A percentile compares a stretch with the other conserved stretches of the same genome.
phyloP scores from a whole-genome alignment of 1,140 invertebrate species.

The Colletes latitarsis region DNA sequence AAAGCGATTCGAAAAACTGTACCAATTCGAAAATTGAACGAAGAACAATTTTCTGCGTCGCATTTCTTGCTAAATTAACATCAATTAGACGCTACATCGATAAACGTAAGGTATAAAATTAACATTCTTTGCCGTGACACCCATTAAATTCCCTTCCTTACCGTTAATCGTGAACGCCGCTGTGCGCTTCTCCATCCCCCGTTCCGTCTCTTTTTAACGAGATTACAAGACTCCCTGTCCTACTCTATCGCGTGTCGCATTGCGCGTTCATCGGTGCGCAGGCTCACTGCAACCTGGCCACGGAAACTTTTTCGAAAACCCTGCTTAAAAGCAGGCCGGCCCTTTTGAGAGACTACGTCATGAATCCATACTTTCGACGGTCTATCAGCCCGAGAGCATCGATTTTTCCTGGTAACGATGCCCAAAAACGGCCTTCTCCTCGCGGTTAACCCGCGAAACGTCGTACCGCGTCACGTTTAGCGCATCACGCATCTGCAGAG shows the following conservation, averaged over 20 bases:
- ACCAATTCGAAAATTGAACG: conserved; percentile 6
- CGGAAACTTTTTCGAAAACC: conserved; percentile 53
- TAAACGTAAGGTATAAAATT: conserved; percentile 55
- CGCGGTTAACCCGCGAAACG: conserved; percentile 13
- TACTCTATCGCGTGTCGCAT: conserved; percentile 73
- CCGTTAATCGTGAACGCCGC: conserved; percentile 43
- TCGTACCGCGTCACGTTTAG: conserved; percentile 54
- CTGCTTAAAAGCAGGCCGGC: conserved; percentile 24
- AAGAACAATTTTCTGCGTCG: not conserved
- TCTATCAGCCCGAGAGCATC: conserved; percentile 18
- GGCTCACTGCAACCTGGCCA: conserved; percentile 56
- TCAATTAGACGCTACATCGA: conserved; percentile 34
- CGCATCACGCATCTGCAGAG: conserved; percentile 63
- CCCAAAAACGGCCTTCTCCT: conserved; percentile 24
- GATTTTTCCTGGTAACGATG: conserved; percentile 37
- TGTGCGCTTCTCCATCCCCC: conserved; percentile 39
- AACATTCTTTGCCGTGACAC: conserved; percentile 60
- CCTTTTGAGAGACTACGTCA: conserved; percentile 35
- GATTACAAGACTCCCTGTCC: conserved; percentile 62
- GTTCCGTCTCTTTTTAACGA: conserved; percentile 51
- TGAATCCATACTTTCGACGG: conserved; percentile 40
- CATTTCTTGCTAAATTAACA: conserved; percentile 16
- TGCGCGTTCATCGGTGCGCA: conserved; percentile 73
- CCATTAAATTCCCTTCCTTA: conserved; percentile 68
- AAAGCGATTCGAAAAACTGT: not conserved